Conservation (phyloP, 2,888 invertebrate genomes). For the Drosophila buzzatii region DNA sequence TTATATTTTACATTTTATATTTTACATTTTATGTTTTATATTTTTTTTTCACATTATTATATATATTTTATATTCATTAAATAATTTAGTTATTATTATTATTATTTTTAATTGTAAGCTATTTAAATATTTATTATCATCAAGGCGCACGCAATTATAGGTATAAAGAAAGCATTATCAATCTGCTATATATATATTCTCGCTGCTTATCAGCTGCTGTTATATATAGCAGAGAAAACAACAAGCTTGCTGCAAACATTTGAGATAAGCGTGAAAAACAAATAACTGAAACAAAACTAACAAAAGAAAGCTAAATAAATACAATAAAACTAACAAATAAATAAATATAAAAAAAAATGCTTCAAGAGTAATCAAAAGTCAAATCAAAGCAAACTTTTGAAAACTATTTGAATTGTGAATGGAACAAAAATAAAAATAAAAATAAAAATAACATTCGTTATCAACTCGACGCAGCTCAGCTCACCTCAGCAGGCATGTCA, state of each 20-base stretch:
- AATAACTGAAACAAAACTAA: slow-evolving; percentile 1
- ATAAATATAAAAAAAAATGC: not conserved
- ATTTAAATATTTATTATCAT: not conserved
- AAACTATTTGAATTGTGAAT: slow-evolving; percentile 19
- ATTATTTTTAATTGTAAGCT: too few relatives aligned
- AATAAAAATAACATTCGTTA: not conserved
- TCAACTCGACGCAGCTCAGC: not conserved
- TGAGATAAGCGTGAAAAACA: slow-evolving; percentile 32
- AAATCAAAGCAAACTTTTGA: slow-evolving; percentile 10
- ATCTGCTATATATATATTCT: not conserved
- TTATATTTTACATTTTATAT: too few relatives aligned
- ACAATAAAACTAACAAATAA: not conserved
- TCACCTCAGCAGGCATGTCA: slow-evolving; percentile 23
- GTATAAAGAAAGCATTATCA: slow-evolving; percentile 1
- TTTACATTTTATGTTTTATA: too few relatives aligned
- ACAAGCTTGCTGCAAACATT: not conserved
- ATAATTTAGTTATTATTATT: too few relatives aligned
- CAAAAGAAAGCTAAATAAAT: not conserved
- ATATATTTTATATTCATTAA: not conserved
- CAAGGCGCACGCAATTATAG: not conserved
- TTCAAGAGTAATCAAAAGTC: slow-evolving; percentile 10
- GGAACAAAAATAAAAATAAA: slow-evolving; percentile 4
- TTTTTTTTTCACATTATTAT: not conserved
- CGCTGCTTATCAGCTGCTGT: slow-evolving; percentile 16
- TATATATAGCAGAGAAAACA: not conserved